phyloP scores from a whole-genome alignment of 2,113 vertebrate genomes.

The Pangasianodon gigas region DNA sequence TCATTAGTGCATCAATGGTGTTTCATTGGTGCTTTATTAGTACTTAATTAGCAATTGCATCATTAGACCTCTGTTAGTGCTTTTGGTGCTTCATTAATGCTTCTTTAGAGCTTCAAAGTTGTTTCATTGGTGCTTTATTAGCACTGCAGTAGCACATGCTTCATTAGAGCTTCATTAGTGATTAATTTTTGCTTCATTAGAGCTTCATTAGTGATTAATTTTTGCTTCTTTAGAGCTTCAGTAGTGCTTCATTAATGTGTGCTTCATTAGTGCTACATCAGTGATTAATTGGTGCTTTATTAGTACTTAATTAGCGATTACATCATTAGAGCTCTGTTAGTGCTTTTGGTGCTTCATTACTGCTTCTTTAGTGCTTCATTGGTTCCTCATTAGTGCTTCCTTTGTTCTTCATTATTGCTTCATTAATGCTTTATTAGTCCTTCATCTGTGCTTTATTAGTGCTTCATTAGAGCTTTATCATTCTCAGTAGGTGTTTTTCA shows the following conservation, averaged over 20 bases:
- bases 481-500: conserved; percentile 35
- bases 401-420: background rate
- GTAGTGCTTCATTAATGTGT: background rate
- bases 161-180: too few species aligned
- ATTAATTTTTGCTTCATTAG: too few species aligned
- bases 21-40: background rate
- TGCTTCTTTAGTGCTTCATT: background rate
- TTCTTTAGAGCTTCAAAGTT: too few species aligned
- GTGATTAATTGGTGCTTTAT: background rate
- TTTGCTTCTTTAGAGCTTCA: background rate
- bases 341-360: background rate
- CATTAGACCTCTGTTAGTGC: too few species aligned
- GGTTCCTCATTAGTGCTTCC: background rate
- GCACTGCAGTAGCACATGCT: too few species aligned
- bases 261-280: background rate
- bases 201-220: background rate
- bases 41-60: background rate
- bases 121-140: background rate
- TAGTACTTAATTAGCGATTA: background rate
- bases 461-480: background rate
- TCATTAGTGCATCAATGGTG: background rate
- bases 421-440: background rate
- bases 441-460: background rate
- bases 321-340: background rate
- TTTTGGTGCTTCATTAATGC: too few species aligned